Percentiles rank a stretch among this genome's conserved stretches.
Conservation (phyloP, 1,140 invertebrate species). For the Drosophila virilis region DNA sequence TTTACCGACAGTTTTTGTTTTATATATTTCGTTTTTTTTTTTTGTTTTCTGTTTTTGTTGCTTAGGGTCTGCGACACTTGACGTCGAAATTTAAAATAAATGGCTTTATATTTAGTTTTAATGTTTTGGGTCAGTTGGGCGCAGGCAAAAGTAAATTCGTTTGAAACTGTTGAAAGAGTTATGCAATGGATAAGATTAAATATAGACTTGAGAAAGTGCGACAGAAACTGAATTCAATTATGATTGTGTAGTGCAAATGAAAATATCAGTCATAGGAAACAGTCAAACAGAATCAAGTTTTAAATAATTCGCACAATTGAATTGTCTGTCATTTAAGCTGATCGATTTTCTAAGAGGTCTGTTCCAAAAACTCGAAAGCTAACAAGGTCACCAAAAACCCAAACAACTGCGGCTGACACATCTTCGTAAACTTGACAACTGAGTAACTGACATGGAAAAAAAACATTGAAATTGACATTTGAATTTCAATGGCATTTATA, state of each 20-base stretch:
- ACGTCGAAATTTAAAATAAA: conserved; percentile 60
- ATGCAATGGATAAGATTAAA: conserved; percentile 49
- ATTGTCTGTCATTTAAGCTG: conserved; percentile 15
- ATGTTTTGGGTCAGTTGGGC: conserved; percentile 47
- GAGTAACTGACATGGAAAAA: conserved; percentile 17
- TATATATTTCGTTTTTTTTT: conserved; percentile 18
- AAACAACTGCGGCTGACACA: conserved; percentile 49
- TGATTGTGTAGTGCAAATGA: no score
- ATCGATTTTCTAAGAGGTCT: conserved; percentile 36
- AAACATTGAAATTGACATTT: conserved; percentile 71
- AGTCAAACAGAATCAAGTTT: not conserved
- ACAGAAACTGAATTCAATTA: no score
- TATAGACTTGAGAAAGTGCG: conserved; percentile 1
- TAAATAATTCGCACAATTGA: conserved; percentile 1
- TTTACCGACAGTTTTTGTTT: conserved; percentile 37
- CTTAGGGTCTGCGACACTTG: conserved; percentile 51
- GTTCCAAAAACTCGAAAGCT: conserved; percentile 18
- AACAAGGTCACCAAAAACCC: conserved; percentile 55
- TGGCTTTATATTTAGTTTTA: conserved; percentile 58
- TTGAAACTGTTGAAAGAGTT: conserved; percentile 11
- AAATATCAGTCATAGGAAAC: not conserved
- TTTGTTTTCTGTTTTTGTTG: no score
- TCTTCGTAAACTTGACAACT: conserved; percentile 54
- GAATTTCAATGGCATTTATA: conserved; percentile 71
- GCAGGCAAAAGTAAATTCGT: conserved; percentile 30